Evolutionary conservation across 2,797 vertebrate genomes (phyloP).

Genomic region (Denticeps clupeoides): DNA sequence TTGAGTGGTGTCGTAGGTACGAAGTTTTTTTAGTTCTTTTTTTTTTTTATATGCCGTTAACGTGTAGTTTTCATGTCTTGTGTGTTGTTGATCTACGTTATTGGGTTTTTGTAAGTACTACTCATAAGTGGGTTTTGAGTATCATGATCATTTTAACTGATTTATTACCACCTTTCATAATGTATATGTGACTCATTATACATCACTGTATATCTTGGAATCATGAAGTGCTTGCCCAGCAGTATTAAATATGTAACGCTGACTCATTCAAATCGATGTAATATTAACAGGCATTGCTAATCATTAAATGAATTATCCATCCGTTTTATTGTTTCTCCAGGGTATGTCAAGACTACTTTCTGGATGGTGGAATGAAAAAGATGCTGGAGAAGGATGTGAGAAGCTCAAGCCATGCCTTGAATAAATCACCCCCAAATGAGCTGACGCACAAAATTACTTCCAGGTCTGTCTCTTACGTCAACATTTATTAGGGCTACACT

Average conservation of each 20-base stretch:
- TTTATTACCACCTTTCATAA: too few relatives aligned
- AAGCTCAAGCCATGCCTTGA: slow-evolving; percentile 61
- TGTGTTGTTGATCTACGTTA: too few relatives aligned
- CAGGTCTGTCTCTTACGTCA: slow-evolving; percentile 32
- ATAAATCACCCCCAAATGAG: slow-evolving; percentile 51
- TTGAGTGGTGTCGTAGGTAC: slow-evolving; percentile 98
- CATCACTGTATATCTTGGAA: too few relatives aligned
- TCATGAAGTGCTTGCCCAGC: too few relatives aligned
- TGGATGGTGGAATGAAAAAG: slow-evolving; percentile 88
- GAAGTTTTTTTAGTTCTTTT: neutral
- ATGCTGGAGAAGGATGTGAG: slow-evolving; percentile 91
- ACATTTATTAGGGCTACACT: too few relatives aligned
- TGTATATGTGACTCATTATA: too few relatives aligned
- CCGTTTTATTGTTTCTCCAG: slow-evolving; percentile 45
- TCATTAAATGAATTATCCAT: neutral
- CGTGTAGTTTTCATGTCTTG: too few relatives aligned
- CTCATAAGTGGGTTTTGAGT: too few relatives aligned
- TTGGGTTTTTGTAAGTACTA: too few relatives aligned
- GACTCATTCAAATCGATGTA: neutral
- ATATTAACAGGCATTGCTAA: neutral
- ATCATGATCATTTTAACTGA: too few relatives aligned
- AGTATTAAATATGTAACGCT: neutral
- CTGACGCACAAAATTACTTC: slow-evolving; percentile 35
- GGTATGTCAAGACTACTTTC: slow-evolving; percentile 91
- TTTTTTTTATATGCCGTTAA: neutral